Conservation (phyloP, 2,113 vertebrate species). For the Cygnus atratus region DNA sequence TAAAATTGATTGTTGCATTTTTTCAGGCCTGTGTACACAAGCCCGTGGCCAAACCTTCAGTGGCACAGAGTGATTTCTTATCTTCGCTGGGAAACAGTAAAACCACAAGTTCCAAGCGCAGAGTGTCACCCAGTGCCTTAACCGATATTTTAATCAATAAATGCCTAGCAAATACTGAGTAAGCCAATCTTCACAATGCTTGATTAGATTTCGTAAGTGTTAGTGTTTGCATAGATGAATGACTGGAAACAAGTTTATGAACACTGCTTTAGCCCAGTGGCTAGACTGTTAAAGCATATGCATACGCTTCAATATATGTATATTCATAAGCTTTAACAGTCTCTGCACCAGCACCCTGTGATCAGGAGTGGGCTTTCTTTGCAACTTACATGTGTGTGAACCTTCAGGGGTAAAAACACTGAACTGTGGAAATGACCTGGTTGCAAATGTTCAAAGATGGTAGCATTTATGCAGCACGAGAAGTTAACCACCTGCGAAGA, state of each 20-base stretch:
- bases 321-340: too few species aligned
- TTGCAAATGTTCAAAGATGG: too few species aligned
- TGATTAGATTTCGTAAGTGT: neutral
- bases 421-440: neutral
- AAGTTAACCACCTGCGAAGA: neutral
- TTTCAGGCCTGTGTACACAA: neutral
- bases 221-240: neutral
- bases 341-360: too few species aligned
- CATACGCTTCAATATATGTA: neutral
- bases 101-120: neutral
- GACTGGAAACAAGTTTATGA: neutral
- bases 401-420: neutral
- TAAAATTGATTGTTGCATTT: neutral
- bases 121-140: neutral
- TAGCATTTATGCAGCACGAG: rapidly evolving
- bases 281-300: neutral
- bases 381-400: rapidly evolving
- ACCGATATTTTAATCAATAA: neutral
- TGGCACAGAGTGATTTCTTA: rapidly evolving
- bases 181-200: neutral
- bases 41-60: neutral
- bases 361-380: neutral
- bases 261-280: neutral
- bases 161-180: rapidly evolving
- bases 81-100: neutral